phyloP scores from a whole-genome alignment of 2,113 vertebrate genomes.

The Ahaetulla prasina region DNA sequence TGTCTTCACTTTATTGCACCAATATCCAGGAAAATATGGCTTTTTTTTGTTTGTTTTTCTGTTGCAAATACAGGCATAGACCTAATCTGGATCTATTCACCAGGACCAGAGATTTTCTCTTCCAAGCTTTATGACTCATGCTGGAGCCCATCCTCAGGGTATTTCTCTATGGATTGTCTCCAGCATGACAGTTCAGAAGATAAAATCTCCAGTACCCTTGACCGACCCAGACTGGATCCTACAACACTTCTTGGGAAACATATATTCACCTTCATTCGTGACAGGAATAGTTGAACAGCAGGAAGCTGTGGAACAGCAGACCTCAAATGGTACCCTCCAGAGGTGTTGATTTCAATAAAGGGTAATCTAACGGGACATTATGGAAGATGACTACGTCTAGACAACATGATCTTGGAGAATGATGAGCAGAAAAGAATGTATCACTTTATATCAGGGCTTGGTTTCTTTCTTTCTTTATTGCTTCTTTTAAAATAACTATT shows the following conservation, averaged over 20 bases:
- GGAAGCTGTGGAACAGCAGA: not conserved
- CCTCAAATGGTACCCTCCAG: not conserved
- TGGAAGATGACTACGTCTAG: not conserved
- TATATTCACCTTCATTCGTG: not conserved
- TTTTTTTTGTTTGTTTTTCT: not conserved
- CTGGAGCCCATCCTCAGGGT: not conserved
- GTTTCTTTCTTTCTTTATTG: not conserved
- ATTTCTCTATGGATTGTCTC: too few species aligned
- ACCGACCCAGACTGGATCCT: not conserved
- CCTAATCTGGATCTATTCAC: not conserved
- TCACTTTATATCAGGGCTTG: not conserved
- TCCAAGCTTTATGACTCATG: not conserved
- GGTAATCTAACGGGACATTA: not conserved
- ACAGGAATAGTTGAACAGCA: not conserved
- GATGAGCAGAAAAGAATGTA: not conserved
- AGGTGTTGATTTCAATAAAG: not conserved
- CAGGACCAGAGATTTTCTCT: not conserved
- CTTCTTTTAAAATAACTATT: not conserved
- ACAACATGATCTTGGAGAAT: not conserved
- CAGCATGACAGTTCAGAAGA: too few species aligned
- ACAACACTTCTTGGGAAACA: not conserved
- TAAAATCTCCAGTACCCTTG: too few species aligned
- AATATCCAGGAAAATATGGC: not conserved
- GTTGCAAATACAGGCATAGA: not conserved
- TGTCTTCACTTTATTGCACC: not conserved